phyloP scores from a whole-genome alignment of 2,113 vertebrate species.

The Sitta europaea region DNA sequence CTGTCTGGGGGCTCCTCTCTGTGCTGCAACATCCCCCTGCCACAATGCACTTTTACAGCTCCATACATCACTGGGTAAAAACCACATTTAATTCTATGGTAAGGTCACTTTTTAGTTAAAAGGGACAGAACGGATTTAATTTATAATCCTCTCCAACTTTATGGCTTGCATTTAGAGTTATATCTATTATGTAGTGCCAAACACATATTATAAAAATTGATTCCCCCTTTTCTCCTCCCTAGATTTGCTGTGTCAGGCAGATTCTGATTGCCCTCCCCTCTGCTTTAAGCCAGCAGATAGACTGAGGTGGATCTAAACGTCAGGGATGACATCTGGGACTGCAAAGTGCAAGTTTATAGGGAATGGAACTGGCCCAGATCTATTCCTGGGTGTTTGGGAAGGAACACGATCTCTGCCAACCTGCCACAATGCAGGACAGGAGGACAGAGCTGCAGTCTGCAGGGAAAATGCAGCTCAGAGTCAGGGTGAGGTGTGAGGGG shows the following conservation, averaged over 20 bases:
- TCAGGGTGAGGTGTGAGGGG: not conserved
- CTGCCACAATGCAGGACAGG: not conserved
- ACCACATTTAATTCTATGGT: conserved; percentile 47
- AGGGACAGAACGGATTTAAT: conserved; percentile 58
- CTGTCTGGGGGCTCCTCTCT: not conserved
- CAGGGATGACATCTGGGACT: not conserved
- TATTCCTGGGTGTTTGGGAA: not conserved
- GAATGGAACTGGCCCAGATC: not conserved
- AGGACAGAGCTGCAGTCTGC: not conserved
- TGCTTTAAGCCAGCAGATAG: conserved; percentile 18
- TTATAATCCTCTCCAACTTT: conserved; percentile 64
- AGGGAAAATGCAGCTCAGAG: not conserved
- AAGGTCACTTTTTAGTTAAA: conserved; percentile 66
- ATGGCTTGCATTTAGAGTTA: conserved; percentile 57
- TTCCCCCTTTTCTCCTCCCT: conserved; percentile 27
- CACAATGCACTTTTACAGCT: conserved; percentile 24
- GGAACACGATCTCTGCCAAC: not conserved
- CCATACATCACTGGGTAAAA: conserved; percentile 42
- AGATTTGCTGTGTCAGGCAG: conserved; percentile 44
- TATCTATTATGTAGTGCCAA: conserved; percentile 54
- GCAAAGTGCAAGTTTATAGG: not conserved
- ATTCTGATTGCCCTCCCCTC: not conserved
- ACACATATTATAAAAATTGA: conserved; percentile 57
- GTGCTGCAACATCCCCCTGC: not conserved
- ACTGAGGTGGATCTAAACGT: not conserved